Base-by-base conservation (phyloP, 2,888 invertebrate species). In the Cheilosia impressa region DNA sequence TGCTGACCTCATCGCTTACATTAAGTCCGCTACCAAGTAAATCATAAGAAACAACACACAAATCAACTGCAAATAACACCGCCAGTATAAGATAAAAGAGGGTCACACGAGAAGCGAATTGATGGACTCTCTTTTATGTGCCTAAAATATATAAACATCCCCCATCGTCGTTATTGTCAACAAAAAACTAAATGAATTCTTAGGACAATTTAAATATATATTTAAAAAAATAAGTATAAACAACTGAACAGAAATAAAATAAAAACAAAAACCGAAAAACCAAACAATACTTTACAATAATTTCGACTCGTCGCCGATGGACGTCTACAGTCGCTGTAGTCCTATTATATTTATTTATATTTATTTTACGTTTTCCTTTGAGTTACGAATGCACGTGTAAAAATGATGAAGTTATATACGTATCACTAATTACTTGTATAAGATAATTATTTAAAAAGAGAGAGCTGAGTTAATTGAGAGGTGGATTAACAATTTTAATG, bases 1-100 rank as follows among this genome's bases (percentile, higher is more conserved):
- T 84, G 97, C 94, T 15, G 98, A 99, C 93, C 94, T 99, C 79
- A 98, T 99, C 89, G 97, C 98, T 9, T 99, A 98, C 93, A 93
- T 99, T 89, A 96, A 97, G 80, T 65, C 83, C 17, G 88, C 88
- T 19, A 90, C 81, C 62, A 85, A 85, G 81, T 85, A 85, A 81
- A 75, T 71, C 27, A 41, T 73, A 72, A 76, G 68, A 31, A 43
- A 50, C 19, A 27, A 57, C 17, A 55, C 10, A 78, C 15, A 60
- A 60, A 60, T 24, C 41, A 71, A 75, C 83, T 83, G 80, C 84
- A 84, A 80, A 58, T 60, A 81, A 85, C 80, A 85, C 81, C 85
- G 85, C 85, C 85, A 81, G 81, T 81, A 85, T 72, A 68, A 66
- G 58, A 66, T 50, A 69, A 75, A 79, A 84, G 75, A 63, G 84